phyloP scores from a whole-genome alignment of 2,888 invertebrate genomes.

The Rotaria magnacalcarata region DNA sequence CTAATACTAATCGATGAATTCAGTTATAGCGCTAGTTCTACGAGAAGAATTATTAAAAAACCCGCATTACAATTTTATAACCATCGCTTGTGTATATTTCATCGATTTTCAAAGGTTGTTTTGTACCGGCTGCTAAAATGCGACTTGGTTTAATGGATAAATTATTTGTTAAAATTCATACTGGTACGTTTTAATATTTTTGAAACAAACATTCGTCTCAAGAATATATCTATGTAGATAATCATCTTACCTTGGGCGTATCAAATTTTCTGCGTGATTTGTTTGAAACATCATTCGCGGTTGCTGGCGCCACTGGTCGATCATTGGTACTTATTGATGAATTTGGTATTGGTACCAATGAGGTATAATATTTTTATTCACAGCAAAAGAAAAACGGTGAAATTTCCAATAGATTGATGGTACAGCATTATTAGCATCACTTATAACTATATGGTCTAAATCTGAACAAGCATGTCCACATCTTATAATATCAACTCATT shows the following conservation, averaged over 20 bases:
- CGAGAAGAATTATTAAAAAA: too few relatives aligned
- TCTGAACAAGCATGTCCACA: constrained; percentile 68
- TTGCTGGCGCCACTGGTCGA: constrained; percentile 66
- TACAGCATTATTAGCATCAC: constrained; percentile 69
- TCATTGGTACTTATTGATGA: constrained; percentile 80
- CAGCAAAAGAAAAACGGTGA: background rate
- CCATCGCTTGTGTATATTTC: background rate
- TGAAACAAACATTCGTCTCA: too few relatives aligned
- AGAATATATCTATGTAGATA: background rate
- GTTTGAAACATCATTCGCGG: constrained; percentile 69
- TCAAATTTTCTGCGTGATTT: constrained; percentile 41
- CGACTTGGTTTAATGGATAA: constrained; percentile 70
- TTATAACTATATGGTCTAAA: constrained; percentile 68
- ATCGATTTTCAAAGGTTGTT: constrained; percentile 66
- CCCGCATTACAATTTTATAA: too few relatives aligned
- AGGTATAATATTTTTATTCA: constrained; percentile 51
- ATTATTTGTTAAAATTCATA: constrained; percentile 73
- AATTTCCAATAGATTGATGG: constrained; percentile 68
- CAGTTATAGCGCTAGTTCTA: too few relatives aligned
- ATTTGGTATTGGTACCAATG: constrained; percentile 77
- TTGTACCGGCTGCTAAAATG: constrained; percentile 75
- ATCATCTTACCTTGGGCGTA: background rate
- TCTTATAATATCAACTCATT: constrained; percentile 74
- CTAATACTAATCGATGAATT: too few relatives aligned
- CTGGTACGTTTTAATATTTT: constrained; percentile 75